Percentiles rank a stretch among this genome's conserved stretches.
These are phyloP conservation scores for Drosophila arawakana DNA, from an alignment of 1,140 invertebrate species.

Conservation along the genomic window DNA sequence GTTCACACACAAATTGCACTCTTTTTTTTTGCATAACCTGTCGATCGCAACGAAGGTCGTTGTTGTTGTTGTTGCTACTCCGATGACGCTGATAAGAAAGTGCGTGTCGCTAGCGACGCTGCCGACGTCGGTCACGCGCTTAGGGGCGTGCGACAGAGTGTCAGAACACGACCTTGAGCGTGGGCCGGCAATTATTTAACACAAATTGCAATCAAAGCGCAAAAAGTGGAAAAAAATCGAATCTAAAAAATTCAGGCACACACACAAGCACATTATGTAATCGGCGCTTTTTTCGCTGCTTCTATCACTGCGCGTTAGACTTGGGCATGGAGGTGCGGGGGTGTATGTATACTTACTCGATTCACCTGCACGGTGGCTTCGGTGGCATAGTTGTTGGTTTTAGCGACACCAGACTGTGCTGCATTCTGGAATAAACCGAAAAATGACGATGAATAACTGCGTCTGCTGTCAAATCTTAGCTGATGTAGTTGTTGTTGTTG, in stretches of 20 bases:
- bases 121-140: conserved; percentile 48
- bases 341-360: conserved; percentile 60
- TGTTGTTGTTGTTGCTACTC: neutral
- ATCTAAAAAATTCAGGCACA: conserved; percentile 16
- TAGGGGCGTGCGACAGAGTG: neutral
- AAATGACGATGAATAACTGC: conserved; percentile 83
- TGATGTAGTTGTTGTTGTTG: conserved; percentile 42
- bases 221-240: neutral
- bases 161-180: conserved; percentile 34
- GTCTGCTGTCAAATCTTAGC: conserved; percentile 45
- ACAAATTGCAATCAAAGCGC: conserved; percentile 42
- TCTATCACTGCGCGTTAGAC: neutral
- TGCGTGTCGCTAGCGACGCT: conserved; percentile 31
- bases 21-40: conserved; percentile 43
- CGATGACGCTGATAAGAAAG: conserved; percentile 33
- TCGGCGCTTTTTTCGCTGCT: conserved; percentile 32
- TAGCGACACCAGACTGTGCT: conserved; percentile 71
- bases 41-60: conserved; percentile 1
- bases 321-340: neutral
- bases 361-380: conserved; percentile 82
- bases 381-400: conserved; percentile 83
- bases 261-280: conserved; percentile 63
- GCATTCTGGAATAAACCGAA: conserved; percentile 84
- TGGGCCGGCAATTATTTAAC: conserved; percentile 23
- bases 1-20: conserved; percentile 2